These are phyloP conservation scores for Seira musarum DNA, from an alignment of 2,888 invertebrate species.

Conservation along the genomic window DNA sequence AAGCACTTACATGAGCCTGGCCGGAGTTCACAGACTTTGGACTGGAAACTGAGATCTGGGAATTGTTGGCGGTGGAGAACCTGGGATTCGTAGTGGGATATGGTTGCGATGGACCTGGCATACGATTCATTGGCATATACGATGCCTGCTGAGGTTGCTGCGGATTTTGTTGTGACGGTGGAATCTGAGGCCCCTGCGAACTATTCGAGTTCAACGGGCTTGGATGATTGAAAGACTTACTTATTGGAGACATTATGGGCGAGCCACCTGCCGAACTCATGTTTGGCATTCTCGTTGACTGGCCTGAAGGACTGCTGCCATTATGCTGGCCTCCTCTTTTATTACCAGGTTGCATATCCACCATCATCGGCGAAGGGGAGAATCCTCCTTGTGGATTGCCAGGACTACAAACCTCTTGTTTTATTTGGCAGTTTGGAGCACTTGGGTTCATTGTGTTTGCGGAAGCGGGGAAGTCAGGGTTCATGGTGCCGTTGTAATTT, in stretches of 20 bases:
- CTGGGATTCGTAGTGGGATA: constrained; percentile 46
- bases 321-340: constrained; percentile 49
- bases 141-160: constrained; percentile 45
- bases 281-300: constrained; percentile 59
- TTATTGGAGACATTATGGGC: constrained; percentile 62
- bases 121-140: constrained; percentile 54
- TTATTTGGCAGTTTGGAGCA: constrained; percentile 44
- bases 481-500: constrained; percentile 45
- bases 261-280: constrained; percentile 54
- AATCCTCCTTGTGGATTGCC: constrained; percentile 54
- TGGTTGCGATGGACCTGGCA: constrained; percentile 41
- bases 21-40: constrained; percentile 45
- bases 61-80: constrained; percentile 37
- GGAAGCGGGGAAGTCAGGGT: constrained; percentile 31
- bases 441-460: constrained; percentile 25
- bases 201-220: constrained; percentile 45
- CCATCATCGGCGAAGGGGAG: constrained; percentile 58
- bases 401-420: constrained; percentile 55
- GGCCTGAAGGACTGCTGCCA: constrained; percentile 51
- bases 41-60: constrained; percentile 61
- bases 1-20: constrained; percentile 58
- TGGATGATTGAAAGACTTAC: constrained; percentile 68
- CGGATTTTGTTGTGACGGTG: constrained; percentile 71
- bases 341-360: constrained; percentile 43
- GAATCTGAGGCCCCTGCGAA: constrained; percentile 59